phyloP scores from a whole-genome alignment of 2,113 vertebrate genomes.

The Oreochromis spilurus region DNA sequence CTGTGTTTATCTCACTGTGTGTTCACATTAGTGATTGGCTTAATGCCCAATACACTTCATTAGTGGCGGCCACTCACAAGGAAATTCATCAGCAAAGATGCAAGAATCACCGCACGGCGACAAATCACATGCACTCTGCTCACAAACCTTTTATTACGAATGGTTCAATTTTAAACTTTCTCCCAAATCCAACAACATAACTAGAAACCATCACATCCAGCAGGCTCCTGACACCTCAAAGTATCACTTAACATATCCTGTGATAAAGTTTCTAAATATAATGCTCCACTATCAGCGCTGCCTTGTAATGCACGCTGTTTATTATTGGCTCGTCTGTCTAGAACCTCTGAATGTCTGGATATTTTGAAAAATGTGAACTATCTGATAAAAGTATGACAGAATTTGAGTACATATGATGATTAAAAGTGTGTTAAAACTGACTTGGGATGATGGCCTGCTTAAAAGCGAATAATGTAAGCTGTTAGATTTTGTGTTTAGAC shows the following conservation, averaged over 20 bases:
- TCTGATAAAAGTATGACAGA: background rate
- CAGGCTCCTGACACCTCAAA: background rate
- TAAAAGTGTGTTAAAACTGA: background rate
- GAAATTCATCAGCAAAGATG: constrained; percentile 16
- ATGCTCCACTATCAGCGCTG: background rate
- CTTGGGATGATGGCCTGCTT: background rate
- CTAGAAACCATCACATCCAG: background rate
- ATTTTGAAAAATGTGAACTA: background rate
- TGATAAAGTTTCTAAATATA: constrained; percentile 6
- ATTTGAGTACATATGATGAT: background rate
- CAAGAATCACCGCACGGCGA: background rate
- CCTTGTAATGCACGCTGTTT: background rate
- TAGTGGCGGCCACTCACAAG: constrained; percentile 25
- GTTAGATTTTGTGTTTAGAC: background rate
- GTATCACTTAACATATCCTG: background rate
- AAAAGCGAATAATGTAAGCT: background rate
- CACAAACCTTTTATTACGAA: background rate
- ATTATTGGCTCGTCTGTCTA: background rate
- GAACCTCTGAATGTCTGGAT: background rate
- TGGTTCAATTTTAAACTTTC: background rate
- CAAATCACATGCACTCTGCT: background rate
- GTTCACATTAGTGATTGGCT: constrained; percentile 34
- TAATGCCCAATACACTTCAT: constrained; percentile 34
- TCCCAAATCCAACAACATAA: background rate
- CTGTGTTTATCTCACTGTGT: constrained; percentile 27